Percentiles rank a stretch among this genome's conserved stretches.
Evolutionary conservation across 2,797 vertebrate species (phyloP).

Genomic region (Alauda arvensis): DNA sequence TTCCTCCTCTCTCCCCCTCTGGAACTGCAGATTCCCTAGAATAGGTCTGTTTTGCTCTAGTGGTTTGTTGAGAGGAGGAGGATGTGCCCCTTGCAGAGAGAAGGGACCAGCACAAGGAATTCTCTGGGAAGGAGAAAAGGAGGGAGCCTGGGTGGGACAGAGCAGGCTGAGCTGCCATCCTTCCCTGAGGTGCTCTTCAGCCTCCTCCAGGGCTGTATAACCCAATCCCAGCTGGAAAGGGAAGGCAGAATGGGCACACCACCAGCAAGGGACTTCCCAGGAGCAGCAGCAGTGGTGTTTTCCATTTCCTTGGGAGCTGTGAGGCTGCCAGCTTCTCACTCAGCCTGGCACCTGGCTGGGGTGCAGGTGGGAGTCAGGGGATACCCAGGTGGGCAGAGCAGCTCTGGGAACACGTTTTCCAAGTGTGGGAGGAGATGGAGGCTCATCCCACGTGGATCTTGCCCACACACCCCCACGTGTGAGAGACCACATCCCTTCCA

Average conservation of each 20-base stretch:
- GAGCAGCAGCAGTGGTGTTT: accelerated
- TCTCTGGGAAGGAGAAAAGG: background rate
- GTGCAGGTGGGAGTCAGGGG: background rate
- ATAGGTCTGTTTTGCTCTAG: background rate
- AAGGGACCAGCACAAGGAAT: background rate
- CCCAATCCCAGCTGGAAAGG: background rate
- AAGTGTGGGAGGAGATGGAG: background rate
- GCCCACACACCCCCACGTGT: background rate
- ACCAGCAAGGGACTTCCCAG: background rate
- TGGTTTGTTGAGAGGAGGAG: background rate
- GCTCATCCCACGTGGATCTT: background rate
- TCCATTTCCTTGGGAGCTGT: background rate
- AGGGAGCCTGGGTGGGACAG: background rate
- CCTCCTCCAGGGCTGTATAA: background rate
- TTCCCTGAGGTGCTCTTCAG: background rate
- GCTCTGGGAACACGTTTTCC: background rate
- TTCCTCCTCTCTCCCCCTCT: background rate
- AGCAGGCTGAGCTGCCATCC: background rate
- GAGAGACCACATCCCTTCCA: background rate
- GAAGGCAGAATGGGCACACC: background rate
- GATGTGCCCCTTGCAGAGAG: background rate
- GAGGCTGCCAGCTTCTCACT: background rate
- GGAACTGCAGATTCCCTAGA: background rate
- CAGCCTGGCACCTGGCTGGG: background rate
- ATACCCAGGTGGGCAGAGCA: background rate